A percentile compares a stretch with the other conserved stretches of the same genome.
These are phyloP conservation scores for Oryzias woworae DNA, from an alignment of 2,113 vertebrate species.

Conservation along the genomic window DNA sequence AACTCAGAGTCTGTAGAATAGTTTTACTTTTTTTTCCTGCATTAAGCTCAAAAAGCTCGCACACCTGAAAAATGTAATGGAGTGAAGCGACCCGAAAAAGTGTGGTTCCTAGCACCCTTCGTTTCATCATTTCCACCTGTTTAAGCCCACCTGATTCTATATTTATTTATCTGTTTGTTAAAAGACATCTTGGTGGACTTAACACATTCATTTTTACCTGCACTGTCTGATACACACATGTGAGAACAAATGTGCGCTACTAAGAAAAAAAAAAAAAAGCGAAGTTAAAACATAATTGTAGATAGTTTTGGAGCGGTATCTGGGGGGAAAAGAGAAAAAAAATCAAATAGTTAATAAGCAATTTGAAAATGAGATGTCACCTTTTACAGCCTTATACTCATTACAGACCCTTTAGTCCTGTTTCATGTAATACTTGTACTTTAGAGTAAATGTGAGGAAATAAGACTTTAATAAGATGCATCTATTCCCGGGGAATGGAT, in stretches of 20 bases:
- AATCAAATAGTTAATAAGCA: conserved; percentile 5
- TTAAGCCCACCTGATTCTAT: conserved; percentile 25
- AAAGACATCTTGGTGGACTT: neutral
- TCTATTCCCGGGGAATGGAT: conserved; percentile 48
- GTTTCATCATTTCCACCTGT: conserved; percentile 32
- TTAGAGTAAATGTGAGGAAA: conserved; percentile 52
- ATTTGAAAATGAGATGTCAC: conserved; percentile 20
- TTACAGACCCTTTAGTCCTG: conserved; percentile 47
- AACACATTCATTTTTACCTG: too few species aligned
- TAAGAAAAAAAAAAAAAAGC: neutral
- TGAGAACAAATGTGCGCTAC: too few species aligned
- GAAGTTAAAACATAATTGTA: neutral
- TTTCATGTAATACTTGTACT: conserved; percentile 65
- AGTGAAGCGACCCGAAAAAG: conserved; percentile 2
- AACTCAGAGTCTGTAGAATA: neutral
- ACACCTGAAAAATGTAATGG: conserved; percentile 23
- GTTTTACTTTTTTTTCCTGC: neutral
- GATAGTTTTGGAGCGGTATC: too few species aligned
- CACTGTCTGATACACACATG: too few species aligned
- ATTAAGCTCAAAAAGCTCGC: neutral
- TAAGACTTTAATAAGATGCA: conserved; percentile 66
- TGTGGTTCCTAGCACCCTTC: neutral
- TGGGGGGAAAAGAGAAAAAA: too few species aligned
- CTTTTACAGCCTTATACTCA: conserved; percentile 41
- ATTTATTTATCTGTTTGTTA: conserved; percentile 2